These are phyloP conservation scores for Brachyopa scutellaris DNA, from an alignment of 2,888 invertebrate species.

Conservation along the genomic window DNA sequence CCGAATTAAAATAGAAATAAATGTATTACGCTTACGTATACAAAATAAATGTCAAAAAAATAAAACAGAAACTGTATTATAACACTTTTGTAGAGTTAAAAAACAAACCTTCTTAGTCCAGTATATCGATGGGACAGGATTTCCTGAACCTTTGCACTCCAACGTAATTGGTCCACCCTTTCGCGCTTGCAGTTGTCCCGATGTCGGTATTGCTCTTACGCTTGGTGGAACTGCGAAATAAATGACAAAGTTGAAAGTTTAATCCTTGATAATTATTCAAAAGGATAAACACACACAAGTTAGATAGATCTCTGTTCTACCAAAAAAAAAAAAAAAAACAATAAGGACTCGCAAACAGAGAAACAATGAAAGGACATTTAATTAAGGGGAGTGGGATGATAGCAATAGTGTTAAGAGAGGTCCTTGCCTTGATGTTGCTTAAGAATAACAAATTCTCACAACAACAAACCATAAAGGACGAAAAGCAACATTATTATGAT, in stretches of 20 bases:
- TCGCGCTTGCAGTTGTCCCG: constrained; percentile 85
- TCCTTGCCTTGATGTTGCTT: no score
- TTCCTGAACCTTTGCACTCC: constrained; percentile 88
- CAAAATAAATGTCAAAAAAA: constrained; percentile 29
- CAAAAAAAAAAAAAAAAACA: constrained; percentile 26
- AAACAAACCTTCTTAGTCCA: constrained; percentile 83
- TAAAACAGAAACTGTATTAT: constrained; percentile 9
- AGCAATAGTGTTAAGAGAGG: constrained; percentile 35
- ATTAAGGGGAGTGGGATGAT: not conserved
- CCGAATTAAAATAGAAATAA: constrained; percentile 64
- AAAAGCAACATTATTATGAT: constrained; percentile 60
- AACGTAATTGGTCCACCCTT: constrained; percentile 87
- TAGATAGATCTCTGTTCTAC: constrained; percentile 41
- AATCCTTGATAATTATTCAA: constrained; percentile 72
- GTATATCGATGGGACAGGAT: constrained; percentile 87
- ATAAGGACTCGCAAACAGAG: no score
- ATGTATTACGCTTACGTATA: no score
- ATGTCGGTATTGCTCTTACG: constrained; percentile 86
- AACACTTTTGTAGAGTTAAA: constrained; percentile 24
- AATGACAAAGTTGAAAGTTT: constrained; percentile 71
- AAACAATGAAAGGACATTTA: not conserved
- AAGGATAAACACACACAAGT: constrained; percentile 65
- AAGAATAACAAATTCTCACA: constrained; percentile 55
- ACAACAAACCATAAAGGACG: no score
- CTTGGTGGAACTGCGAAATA: constrained; percentile 84